Evolutionary conservation across 2,797 vertebrate genomes (phyloP).

Genomic region (Trachurus trachurus): DNA sequence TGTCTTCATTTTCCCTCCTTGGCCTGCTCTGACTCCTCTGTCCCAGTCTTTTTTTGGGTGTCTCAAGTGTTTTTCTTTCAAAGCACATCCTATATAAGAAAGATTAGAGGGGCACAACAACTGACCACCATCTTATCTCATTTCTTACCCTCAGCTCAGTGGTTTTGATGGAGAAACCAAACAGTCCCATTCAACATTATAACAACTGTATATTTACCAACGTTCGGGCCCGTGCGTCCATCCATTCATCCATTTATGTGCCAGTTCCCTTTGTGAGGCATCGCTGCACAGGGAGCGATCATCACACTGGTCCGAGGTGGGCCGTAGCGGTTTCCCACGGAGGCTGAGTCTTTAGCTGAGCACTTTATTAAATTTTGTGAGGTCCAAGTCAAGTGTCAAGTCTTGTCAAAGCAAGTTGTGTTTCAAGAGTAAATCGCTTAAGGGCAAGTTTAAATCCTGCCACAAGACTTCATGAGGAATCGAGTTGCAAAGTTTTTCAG

Average conservation of each 20-base stretch:
- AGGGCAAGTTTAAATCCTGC: not conserved
- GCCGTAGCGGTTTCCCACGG: not conserved
- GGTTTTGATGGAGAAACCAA: not conserved
- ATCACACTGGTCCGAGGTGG: not conserved
- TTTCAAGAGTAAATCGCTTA: not conserved
- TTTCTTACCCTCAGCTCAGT: not conserved
- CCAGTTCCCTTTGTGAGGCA: not conserved
- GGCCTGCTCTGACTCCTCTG: constrained; percentile 15
- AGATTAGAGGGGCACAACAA: not conserved
- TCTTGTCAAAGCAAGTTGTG: not conserved
- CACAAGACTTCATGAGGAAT: not conserved
- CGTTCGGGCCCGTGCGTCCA: too few species aligned
- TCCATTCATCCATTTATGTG: not conserved
- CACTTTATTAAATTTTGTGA: not conserved
- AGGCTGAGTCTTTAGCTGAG: not conserved
- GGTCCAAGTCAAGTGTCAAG: not conserved
- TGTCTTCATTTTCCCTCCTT: constrained; percentile 28
- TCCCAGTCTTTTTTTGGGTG: constrained; percentile 5
- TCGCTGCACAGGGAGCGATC: not conserved
- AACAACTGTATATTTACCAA: not conserved
- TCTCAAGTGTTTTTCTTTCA: not conserved
- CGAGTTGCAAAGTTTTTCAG: not conserved
- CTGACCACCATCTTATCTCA: not conserved
- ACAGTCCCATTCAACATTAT: not conserved
- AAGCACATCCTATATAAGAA: not conserved